These are phyloP conservation scores for Tiliacea citrago DNA, from an alignment of 2,888 invertebrate genomes.

Conservation along the genomic window DNA sequence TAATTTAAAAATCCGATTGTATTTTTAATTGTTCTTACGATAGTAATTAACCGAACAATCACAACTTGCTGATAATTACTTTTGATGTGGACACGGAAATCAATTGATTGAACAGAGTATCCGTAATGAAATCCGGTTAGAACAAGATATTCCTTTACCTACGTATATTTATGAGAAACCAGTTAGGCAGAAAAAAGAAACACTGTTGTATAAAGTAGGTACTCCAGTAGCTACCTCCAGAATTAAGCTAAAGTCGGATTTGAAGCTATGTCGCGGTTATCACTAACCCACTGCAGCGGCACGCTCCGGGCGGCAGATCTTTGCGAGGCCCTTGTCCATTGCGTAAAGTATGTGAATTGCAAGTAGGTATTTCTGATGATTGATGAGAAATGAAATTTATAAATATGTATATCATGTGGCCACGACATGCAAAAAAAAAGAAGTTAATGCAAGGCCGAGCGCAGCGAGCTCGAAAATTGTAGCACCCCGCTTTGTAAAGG, in stretches of 20 bases:
- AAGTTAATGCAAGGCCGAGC: too few relatives aligned
- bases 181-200: not conserved
- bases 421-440: too few relatives aligned
- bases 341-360: too few relatives aligned
- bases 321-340: too few relatives aligned
- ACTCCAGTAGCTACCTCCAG: too few relatives aligned
- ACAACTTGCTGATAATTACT: constrained; percentile 28
- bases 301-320: too few relatives aligned
- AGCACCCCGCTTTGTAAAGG: too few relatives aligned
- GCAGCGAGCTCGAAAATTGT: too few relatives aligned
- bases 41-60: constrained; percentile 42
- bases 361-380: too few relatives aligned
- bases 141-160: not conserved
- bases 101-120: constrained; percentile 18
- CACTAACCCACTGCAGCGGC: not conserved
- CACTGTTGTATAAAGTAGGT: not conserved
- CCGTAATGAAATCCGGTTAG: constrained; percentile 28
- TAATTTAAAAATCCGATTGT: constrained; percentile 25
- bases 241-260: not conserved
- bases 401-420: too few relatives aligned
- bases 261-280: not conserved
- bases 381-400: too few relatives aligned
- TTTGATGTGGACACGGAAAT: constrained; percentile 35
- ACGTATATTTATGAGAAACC: not conserved
- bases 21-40: constrained; percentile 32